These are phyloP conservation scores for Myotis daubentonii DNA, from an alignment of 2,797 vertebrate genomes.

Conservation along the genomic window DNA sequence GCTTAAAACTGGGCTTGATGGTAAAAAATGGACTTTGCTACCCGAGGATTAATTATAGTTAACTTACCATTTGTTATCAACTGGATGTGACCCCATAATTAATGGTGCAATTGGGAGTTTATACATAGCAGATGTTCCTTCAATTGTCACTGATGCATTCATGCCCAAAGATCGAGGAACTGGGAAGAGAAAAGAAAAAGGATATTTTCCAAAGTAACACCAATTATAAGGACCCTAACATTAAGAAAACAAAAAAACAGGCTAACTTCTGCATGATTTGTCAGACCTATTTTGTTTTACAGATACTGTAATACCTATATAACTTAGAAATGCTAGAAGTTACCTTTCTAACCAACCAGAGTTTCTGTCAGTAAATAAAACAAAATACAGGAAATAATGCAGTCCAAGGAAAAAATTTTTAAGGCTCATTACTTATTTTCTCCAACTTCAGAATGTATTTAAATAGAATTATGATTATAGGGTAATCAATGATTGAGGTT, in stretches of 20 bases:
- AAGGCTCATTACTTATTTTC: neutral
- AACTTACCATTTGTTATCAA: conserved; percentile 97
- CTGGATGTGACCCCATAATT: conserved; percentile 97
- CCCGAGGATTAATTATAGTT: neutral
- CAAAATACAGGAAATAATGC: neutral
- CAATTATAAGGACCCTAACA: neutral
- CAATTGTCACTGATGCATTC: conserved; percentile 95
- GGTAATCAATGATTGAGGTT: neutral
- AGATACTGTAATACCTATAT: neutral
- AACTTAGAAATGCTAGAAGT: conserved; percentile 16
- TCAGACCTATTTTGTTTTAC: neutral
- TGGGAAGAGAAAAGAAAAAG: conserved; percentile 71
- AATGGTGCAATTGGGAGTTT: conserved; percentile 98
- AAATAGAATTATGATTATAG: neutral
- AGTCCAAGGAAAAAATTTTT: neutral
- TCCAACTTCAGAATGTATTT: conserved; percentile 45
- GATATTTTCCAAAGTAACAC: conserved; percentile 17
- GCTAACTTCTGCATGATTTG: neutral
- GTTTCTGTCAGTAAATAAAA: conserved; percentile 49
- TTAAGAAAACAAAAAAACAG: neutral
- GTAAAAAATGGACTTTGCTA: conserved; percentile 30
- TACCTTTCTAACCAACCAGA: conserved; percentile 15
- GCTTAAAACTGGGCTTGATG: neutral
- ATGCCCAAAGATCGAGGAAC: conserved; percentile 94
- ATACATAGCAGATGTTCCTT: conserved; percentile 93